phyloP scores from a whole-genome alignment of 2,888 invertebrate genomes.

The Latrodectus hesperus region DNA sequence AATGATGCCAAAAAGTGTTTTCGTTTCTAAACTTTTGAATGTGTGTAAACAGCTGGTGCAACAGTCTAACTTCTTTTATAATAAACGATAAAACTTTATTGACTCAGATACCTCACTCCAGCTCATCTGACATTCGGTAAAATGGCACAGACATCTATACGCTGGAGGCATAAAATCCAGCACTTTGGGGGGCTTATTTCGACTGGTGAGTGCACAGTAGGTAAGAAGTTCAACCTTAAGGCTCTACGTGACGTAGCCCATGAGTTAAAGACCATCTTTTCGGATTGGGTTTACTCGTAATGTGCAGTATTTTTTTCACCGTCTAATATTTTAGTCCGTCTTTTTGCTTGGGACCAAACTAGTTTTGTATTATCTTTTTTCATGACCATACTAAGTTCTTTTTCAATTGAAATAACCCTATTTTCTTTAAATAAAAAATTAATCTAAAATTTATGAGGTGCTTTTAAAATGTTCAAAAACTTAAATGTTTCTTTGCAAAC shows the following conservation, averaged over 20 bases:
- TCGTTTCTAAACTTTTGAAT: slow-evolving; percentile 39
- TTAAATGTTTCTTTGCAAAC: too few species aligned
- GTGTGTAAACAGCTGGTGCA: slow-evolving; percentile 59
- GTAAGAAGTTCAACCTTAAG: slow-evolving; percentile 55
- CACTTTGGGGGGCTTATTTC: slow-evolving; percentile 47
- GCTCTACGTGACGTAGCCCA: slow-evolving; percentile 26
- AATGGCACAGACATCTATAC: slow-evolving; percentile 48
- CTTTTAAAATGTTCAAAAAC: too few species aligned
- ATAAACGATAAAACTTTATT: slow-evolving; percentile 63
- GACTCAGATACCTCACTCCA: slow-evolving; percentile 30
- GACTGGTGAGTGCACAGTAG: slow-evolving; percentile 42
- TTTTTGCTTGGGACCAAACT: too few species aligned
- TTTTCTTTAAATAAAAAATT: too few species aligned
- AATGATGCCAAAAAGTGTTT: slow-evolving; percentile 9
- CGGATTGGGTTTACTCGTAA: slow-evolving; percentile 62
- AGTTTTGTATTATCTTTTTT: too few species aligned
- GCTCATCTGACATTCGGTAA: slow-evolving; percentile 40
- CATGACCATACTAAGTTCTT: too few species aligned
- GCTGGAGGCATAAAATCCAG: slow-evolving; percentile 51
- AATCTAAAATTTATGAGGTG: too few species aligned
- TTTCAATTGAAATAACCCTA: too few species aligned
- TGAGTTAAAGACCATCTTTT: slow-evolving; percentile 34
- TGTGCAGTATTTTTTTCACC: slow-evolving; percentile 17
- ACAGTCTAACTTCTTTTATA: slow-evolving; percentile 55
- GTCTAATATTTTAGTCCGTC: too few species aligned